Evolutionary conservation across 1,140 invertebrate species (phyloP).

Genomic region (Diabrotica virgifera): DNA sequence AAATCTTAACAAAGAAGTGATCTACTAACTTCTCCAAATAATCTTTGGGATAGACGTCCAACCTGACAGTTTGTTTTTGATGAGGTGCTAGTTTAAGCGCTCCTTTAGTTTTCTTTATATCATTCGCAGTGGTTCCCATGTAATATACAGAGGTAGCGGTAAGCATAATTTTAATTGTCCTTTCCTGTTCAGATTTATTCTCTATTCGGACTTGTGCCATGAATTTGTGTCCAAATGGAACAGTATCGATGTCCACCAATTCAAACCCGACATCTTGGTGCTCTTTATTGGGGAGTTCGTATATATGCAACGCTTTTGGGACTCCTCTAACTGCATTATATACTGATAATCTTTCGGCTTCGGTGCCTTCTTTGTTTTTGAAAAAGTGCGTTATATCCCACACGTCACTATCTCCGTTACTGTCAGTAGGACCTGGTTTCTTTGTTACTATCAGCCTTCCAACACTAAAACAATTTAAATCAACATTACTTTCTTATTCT

Average conservation of each 20-base stretch:
- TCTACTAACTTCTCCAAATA: constrained; percentile 68
- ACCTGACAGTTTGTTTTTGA: constrained; percentile 54
- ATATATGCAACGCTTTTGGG: constrained; percentile 58
- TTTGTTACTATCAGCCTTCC: constrained; percentile 74
- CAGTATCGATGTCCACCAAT: constrained; percentile 64
- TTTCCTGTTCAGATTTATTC: constrained; percentile 62
- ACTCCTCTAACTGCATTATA: constrained; percentile 62
- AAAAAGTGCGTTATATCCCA: constrained; percentile 68
- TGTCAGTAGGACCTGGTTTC: constrained; percentile 57
- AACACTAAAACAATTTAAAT: constrained; percentile 50
- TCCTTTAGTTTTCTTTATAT: constrained; percentile 61
- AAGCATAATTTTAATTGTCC: constrained; percentile 62
- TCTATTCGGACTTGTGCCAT: constrained; percentile 62
- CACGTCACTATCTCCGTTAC: constrained; percentile 62
- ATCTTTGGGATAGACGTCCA: constrained; percentile 56
- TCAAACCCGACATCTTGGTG: constrained; percentile 63
- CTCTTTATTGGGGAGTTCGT: constrained; percentile 55
- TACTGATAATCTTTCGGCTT: constrained; percentile 61
- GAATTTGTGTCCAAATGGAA: constrained; percentile 65
- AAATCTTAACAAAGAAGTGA: constrained; percentile 66
- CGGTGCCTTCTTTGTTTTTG: constrained; percentile 66
- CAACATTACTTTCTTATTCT: too few relatives aligned
- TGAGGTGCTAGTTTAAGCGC: constrained; percentile 57
- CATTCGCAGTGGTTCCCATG: constrained; percentile 65
- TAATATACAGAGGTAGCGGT: constrained; percentile 65